Evolutionary conservation across 2,797 vertebrate genomes (phyloP).

Genomic region (Gambusia yucatana): DNA sequence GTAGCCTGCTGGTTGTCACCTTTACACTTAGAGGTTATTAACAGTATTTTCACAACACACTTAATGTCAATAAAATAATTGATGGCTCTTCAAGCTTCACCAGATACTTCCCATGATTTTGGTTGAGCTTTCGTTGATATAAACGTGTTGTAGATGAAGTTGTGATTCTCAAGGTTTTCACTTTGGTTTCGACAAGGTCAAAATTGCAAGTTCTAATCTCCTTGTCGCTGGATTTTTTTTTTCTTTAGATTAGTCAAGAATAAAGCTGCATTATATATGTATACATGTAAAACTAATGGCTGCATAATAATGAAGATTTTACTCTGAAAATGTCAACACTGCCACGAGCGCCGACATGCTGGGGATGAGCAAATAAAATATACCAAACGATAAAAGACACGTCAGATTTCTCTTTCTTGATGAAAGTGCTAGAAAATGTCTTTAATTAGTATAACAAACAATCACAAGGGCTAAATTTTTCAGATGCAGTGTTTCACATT

Average conservation of each 20-base stretch:
- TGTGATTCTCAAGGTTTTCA: too few species aligned
- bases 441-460: constrained; percentile 7
- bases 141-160: too few species aligned
- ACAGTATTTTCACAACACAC: too few species aligned
- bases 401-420: neutral
- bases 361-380: neutral
- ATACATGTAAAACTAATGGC: neutral
- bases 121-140: too few species aligned
- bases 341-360: neutral
- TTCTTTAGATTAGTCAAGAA: neutral
- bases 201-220: neutral
- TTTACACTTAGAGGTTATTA: neutral
- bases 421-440: neutral
- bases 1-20: too few species aligned
- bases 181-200: too few species aligned
- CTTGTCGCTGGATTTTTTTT: neutral
- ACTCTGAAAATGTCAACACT: neutral
- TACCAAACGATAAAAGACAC: neutral
- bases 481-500: neutral
- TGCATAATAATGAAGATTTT: neutral
- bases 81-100: too few species aligned
- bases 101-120: too few species aligned
- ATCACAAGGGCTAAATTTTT: neutral
- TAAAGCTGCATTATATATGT: neutral
- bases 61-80: too few species aligned